These are phyloP conservation scores for Eristalinus aeneus DNA, from an alignment of 2,888 invertebrate genomes.

Conservation along the genomic window DNA sequence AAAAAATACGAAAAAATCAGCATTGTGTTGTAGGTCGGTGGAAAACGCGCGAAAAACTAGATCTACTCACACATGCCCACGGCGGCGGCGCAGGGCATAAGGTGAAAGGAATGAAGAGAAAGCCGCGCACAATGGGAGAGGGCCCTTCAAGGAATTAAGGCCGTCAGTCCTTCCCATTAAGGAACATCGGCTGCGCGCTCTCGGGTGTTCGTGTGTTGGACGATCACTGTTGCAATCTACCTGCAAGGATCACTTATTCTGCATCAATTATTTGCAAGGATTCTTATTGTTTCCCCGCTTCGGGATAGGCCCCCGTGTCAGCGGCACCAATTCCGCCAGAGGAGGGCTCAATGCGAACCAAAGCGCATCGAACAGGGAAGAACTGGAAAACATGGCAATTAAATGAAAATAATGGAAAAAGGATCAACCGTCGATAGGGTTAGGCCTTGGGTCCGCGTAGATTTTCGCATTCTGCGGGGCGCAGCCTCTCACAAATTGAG, in stretches of 20 bases:
- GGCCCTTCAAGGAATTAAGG: slow-evolving; percentile 62
- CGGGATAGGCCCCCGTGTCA: slow-evolving; percentile 36
- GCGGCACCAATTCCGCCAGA: slow-evolving; percentile 23
- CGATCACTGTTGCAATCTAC: slow-evolving; percentile 65
- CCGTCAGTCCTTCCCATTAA: slow-evolving; percentile 65
- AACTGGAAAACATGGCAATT: slow-evolving; percentile 50
- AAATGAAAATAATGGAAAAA: slow-evolving; percentile 50
- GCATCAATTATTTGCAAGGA: slow-evolving; percentile 64
- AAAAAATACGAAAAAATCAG: slow-evolving; percentile 30
- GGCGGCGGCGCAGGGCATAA: neutral
- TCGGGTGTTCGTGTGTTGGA: slow-evolving; percentile 21
- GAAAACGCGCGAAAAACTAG: slow-evolving; percentile 64
- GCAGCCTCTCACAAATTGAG: slow-evolving; percentile 48
- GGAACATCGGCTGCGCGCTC: slow-evolving; percentile 18
- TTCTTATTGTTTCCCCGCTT: slow-evolving; percentile 6
- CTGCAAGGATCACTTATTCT: slow-evolving; percentile 51
- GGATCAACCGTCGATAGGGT: slow-evolving; percentile 42
- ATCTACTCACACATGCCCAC: slow-evolving; percentile 27
- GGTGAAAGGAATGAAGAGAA: slow-evolving; percentile 24
- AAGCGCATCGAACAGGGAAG: slow-evolving; percentile 34
- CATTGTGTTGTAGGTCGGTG: slow-evolving; percentile 41
- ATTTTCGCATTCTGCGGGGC: slow-evolving; percentile 19
- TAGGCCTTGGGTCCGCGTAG: slow-evolving; percentile 28
- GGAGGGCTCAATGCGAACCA: slow-evolving; percentile 16
- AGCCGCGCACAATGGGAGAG: slow-evolving; percentile 14